Percentiles rank a stretch among this genome's conserved stretches.
Conservation (phyloP, 1,140 invertebrate species). For the Pogonognathellus flavescens region DNA sequence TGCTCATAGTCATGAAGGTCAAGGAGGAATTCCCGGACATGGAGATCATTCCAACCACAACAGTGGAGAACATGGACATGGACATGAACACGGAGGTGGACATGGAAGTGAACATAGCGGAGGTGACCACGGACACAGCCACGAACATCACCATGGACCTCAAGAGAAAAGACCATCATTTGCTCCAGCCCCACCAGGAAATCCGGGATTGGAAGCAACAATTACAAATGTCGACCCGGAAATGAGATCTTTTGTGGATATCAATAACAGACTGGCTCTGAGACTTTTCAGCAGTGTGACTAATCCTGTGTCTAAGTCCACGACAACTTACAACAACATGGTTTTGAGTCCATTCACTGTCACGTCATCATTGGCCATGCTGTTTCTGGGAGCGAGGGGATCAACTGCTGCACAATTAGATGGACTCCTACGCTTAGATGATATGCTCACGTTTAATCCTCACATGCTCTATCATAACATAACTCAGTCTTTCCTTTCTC, state of each 20-base stretch:
- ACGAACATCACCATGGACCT: slow-evolving; percentile 49
- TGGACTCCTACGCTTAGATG: slow-evolving; percentile 85
- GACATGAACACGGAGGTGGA: slow-evolving; percentile 19
- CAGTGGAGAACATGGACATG: slow-evolving; percentile 32
- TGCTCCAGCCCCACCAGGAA: slow-evolving; percentile 63
- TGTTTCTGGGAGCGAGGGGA: slow-evolving; percentile 87
- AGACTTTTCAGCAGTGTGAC: slow-evolving; percentile 72
- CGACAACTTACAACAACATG: slow-evolving; percentile 78
- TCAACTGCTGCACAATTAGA: slow-evolving; percentile 92
- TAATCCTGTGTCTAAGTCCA: slow-evolving; percentile 80
- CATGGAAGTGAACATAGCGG: slow-evolving; percentile 32
- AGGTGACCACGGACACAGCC: slow-evolving; percentile 36
- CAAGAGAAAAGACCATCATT: slow-evolving; percentile 62
- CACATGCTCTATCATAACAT: slow-evolving; percentile 87
- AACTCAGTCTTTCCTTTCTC: slow-evolving; percentile 75
- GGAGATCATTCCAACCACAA: slow-evolving; percentile 4
- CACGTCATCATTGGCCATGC: slow-evolving; percentile 87
- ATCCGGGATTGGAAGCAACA: slow-evolving; percentile 77
- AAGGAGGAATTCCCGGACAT: slow-evolving; percentile 25
- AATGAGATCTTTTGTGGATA: slow-evolving; percentile 78
- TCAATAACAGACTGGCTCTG: slow-evolving; percentile 88
- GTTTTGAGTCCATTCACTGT: slow-evolving; percentile 88
- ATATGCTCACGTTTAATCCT: slow-evolving; percentile 89
- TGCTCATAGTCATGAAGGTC: background rate
- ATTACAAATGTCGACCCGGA: slow-evolving; percentile 79